Evolutionary conservation across 2,113 vertebrate species (phyloP).

Genomic region (Stegastes partitus): DNA sequence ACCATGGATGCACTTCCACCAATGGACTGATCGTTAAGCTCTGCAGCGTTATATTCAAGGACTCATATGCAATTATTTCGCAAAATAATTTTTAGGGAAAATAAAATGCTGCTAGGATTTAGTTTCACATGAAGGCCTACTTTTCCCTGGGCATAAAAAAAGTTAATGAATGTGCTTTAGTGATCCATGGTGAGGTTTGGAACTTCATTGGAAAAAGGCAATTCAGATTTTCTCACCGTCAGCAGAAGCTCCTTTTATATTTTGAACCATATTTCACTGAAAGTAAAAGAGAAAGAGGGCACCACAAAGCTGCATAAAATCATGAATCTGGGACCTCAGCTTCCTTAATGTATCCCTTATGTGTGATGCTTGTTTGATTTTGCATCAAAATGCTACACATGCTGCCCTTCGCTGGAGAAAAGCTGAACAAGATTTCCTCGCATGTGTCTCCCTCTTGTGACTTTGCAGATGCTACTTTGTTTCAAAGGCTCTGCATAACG

Average conservation of each 20-base stretch:
- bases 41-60: background rate
- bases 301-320: slow-evolving; percentile 13
- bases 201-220: slow-evolving; percentile 9
- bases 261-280: slow-evolving; percentile 24
- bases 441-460: background rate
- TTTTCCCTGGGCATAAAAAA: slow-evolving; percentile 9
- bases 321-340: background rate
- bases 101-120: slow-evolving; percentile 11
- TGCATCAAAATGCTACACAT: slow-evolving; percentile 14
- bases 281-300: background rate
- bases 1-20: background rate
- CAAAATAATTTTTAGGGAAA: background rate
- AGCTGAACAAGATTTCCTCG: background rate
- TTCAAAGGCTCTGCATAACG: background rate
- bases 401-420: background rate
- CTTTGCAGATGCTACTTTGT: slow-evolving; percentile 12
- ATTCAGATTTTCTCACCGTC: no score
- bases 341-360: background rate
- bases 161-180: slow-evolving; percentile 37
- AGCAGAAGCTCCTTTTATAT: background rate
- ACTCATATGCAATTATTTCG: slow-evolving; percentile 19
- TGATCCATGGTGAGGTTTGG: slow-evolving; percentile 13
- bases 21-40: background rate
- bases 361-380: slow-evolving; percentile 5
- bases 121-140: background rate